Base-by-base conservation (phyloP, 30 jellyfish, hydroid and myxozoan species). In the Aurelia sp. region DNA sequence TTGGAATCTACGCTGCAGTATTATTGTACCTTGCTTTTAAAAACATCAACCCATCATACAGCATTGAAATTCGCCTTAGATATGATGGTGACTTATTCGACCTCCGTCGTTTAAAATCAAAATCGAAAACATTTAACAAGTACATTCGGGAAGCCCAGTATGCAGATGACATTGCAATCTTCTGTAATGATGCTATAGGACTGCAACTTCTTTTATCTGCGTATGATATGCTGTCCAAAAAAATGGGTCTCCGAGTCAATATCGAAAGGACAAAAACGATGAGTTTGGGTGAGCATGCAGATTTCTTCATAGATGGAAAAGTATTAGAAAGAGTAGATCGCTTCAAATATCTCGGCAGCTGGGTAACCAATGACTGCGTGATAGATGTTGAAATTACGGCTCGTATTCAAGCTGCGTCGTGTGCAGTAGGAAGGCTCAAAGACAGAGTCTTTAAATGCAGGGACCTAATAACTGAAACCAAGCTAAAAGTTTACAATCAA, bases 81-180 rank as follows among this genome's bases (percentile, higher is more conserved):
- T 33, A 63, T 44, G 82, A 41, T 37, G 82, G 71, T 33, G 83
- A 79, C 65, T 33, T 62, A 4, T 79, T 65, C 76, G 83, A 79
- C 73, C 73, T 73, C 66, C 66, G 33, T 27, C 33, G 33, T 2
- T 27, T 27, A 27, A 27, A 27, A 27, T 27, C 33, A 27, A 27
- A 27, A 52, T 44, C 84, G 55, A 66, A 66, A 30, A 66, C 30
- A 48, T 47, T 19, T n/a, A 21, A 48, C 33, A 70, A 53, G 15
- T 41, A 3, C 65, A 82, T 68, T 37, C 76, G 86, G 11, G 92
- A 82, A 47, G 79, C 87, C 62, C 87, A 67, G 33, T 27, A 27
- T 27, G 33, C 33, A 27, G 33, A 27, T 27, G 33, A 27, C 33
- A 27, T 27, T 27, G 84, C 71, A 73, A n/a, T 73, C 71, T 20